Evolutionary conservation across 2,113 vertebrate species (phyloP).

Genomic region (Heliornis fulica): DNA sequence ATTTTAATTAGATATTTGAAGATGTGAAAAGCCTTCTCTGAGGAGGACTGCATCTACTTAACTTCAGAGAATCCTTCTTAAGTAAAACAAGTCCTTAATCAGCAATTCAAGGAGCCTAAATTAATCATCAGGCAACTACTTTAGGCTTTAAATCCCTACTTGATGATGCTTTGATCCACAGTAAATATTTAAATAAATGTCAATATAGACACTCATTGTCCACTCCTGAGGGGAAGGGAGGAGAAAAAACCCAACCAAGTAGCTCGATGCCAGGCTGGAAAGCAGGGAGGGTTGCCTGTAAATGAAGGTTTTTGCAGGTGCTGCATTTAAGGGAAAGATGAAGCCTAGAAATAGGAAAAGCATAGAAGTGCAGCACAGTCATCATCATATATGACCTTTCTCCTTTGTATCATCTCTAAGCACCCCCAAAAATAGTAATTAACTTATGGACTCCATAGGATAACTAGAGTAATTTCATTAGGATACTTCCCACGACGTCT

Average conservation of each 20-base stretch:
- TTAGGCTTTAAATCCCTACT: background rate
- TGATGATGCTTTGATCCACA: slow-evolving; percentile 2
- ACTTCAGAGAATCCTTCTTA: slow-evolving; percentile 16
- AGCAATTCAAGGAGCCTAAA: background rate
- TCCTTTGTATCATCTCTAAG: background rate
- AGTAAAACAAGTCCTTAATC: slow-evolving; percentile 1
- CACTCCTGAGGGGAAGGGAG: background rate
- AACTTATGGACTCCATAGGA: background rate
- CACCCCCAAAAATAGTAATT: background rate
- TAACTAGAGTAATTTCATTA: background rate
- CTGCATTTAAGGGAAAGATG: background rate
- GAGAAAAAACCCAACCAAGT: background rate
- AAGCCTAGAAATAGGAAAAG: background rate
- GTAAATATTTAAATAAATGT: slow-evolving; percentile 1
- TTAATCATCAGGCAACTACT: slow-evolving; percentile 2
- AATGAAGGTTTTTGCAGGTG: background rate
- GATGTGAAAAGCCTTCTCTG: slow-evolving; percentile 12
- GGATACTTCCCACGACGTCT: background rate
- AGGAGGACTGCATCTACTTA: slow-evolving; percentile 3
- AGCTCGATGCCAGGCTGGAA: background rate
- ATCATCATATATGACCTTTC: background rate
- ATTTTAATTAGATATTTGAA: slow-evolving; percentile 13
- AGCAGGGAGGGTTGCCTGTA: background rate
- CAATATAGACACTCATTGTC: background rate
- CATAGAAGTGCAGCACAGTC: accelerated